These are phyloP conservation scores for Stegastes partitus DNA, from an alignment of 2,113 vertebrate species.

Conservation along the genomic window DNA sequence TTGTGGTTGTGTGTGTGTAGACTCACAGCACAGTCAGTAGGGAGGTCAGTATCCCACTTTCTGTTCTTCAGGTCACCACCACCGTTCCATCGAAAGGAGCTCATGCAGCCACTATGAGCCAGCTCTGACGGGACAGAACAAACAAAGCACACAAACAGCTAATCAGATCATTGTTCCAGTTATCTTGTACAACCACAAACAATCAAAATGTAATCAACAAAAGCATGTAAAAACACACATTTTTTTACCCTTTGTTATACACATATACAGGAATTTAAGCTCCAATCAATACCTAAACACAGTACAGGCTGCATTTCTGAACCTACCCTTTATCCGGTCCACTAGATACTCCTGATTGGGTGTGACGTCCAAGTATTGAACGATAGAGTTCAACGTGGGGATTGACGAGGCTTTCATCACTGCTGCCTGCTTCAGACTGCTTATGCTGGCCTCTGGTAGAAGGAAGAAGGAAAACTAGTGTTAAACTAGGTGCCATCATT, in stretches of 20 bases:
- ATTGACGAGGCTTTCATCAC: constrained; percentile 93
- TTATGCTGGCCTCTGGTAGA: constrained; percentile 93
- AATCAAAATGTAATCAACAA: too few species aligned
- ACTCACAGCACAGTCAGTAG: constrained; percentile 94
- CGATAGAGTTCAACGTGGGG: constrained; percentile 91
- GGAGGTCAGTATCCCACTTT: constrained; percentile 96
- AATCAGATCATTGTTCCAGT: background rate
- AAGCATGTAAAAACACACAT: background rate
- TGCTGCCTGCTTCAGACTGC: constrained; percentile 95
- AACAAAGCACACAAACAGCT: background rate
- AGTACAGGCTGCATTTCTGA: background rate
- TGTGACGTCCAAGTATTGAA: constrained; percentile 94
- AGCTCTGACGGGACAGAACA: constrained; percentile 85
- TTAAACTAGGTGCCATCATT: background rate
- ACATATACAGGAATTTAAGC: background rate
- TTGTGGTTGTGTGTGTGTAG: background rate
- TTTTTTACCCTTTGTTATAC: too few species aligned
- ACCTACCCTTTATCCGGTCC: constrained; percentile 92
- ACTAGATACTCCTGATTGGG: constrained; percentile 96
- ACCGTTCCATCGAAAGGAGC: constrained; percentile 94
- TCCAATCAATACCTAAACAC: background rate
- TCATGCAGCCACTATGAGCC: constrained; percentile 98
- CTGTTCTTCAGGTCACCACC: constrained; percentile 94
- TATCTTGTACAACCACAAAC: background rate
- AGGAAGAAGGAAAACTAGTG: constrained; percentile 2